Conservation (phyloP, 2,888 invertebrate genomes). For the Halictus ligatus region DNA sequence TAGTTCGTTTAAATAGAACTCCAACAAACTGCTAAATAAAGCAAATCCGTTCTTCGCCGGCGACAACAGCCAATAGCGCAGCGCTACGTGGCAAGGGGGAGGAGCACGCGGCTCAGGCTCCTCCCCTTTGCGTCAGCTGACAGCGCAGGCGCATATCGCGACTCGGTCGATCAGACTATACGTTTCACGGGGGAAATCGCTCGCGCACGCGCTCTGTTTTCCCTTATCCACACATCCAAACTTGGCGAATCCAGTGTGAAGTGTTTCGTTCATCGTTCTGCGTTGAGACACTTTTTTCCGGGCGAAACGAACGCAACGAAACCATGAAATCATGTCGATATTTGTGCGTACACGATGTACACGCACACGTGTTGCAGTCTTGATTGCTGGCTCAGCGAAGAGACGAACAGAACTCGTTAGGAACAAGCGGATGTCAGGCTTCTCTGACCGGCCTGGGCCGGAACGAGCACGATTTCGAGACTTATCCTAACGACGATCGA, state of each 20-base stretch:
- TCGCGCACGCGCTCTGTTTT: not conserved
- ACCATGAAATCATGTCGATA: not conserved
- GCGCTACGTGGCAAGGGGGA: not conserved
- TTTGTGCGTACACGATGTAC: not conserved
- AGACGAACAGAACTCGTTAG: slow-evolving; percentile 50
- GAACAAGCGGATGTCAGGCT: slow-evolving; percentile 39
- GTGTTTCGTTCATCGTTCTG: not conserved
- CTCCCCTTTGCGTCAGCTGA: not conserved
- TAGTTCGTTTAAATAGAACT: not conserved
- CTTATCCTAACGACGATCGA: slow-evolving; percentile 27
- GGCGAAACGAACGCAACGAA: not conserved
- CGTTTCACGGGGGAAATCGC: not conserved
- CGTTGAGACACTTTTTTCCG: not conserved
- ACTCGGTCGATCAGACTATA: slow-evolving; percentile 5
- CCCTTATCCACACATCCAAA: not conserved
- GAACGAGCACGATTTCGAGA: not conserved
- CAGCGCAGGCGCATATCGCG: not conserved
- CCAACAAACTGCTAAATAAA: not conserved
- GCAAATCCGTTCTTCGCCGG: no score
- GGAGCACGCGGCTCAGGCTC: not conserved
- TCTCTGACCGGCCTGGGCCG: not conserved
- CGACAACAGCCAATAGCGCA: not conserved
- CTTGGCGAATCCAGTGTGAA: slow-evolving; percentile 1
- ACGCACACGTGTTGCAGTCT: slow-evolving; percentile 35
- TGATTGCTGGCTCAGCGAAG: slow-evolving; percentile 41